Conservation (phyloP, 1,140 invertebrate genomes). For the Colletes gigas region DNA sequence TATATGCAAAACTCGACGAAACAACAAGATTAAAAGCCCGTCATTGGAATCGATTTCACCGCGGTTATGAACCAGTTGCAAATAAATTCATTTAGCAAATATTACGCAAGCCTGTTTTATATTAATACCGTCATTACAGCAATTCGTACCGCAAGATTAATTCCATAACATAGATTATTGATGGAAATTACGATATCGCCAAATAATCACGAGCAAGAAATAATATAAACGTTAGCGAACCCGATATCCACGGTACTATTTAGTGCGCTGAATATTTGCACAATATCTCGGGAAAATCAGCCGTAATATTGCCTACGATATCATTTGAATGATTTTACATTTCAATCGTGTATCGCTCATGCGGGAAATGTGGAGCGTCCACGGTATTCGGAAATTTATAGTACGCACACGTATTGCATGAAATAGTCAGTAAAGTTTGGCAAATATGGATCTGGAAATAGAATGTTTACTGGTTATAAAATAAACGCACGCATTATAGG, state of each 20-base stretch:
- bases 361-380: too few species aligned
- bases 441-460: too few species aligned
- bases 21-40: too few species aligned
- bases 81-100: not conserved
- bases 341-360: not conserved
- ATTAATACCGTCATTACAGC: not conserved
- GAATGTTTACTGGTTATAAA: too few species aligned
- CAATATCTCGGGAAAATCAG: not conserved
- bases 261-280: not conserved
- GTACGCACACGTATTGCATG: too few species aligned
- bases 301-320: not conserved
- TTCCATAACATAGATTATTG: not conserved
- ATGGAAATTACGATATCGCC: not conserved
- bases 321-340: not conserved
- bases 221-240: not conserved
- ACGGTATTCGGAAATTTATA: too few species aligned
- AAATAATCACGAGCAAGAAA: not conserved
- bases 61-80: too few species aligned
- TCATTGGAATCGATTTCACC: too few species aligned
- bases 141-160: not conserved
- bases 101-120: not conserved
- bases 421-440: too few species aligned
- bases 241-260: not conserved
- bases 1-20: too few species aligned
- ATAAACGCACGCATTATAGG: too few species aligned